phyloP scores from a whole-genome alignment of 2,113 vertebrate genomes.

The Gnathonemus longibarbis region DNA sequence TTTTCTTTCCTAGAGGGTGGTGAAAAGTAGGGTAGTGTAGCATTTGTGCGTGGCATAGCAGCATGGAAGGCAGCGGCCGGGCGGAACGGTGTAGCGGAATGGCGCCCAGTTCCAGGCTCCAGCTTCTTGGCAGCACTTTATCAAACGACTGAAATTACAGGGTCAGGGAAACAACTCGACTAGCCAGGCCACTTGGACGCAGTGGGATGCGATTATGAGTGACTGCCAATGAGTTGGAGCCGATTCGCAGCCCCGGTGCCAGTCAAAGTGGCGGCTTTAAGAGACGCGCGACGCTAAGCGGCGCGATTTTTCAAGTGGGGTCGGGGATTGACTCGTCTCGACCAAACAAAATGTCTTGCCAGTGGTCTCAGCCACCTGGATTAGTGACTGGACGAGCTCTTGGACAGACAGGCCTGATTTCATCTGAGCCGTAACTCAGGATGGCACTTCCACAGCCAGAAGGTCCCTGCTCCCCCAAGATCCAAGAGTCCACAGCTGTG shows the following conservation, averaged over 20 bases:
- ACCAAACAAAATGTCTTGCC: background rate
- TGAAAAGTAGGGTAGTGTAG: background rate
- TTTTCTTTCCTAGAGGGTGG: background rate
- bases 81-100: background rate
- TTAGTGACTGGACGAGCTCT: background rate
- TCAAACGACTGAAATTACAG: background rate
- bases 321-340: background rate
- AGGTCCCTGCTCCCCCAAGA: background rate
- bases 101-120: background rate
- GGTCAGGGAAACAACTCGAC: background rate
- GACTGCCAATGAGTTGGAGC: background rate
- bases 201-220: background rate
- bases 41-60: background rate
- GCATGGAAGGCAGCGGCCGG: background rate
- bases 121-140: background rate
- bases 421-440: background rate
- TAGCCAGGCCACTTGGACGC: background rate
- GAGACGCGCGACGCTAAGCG: background rate
- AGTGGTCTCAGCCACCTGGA: background rate
- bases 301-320: background rate
- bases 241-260: background rate
- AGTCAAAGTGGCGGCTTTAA: background rate
- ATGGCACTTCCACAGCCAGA: background rate
- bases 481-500: background rate
- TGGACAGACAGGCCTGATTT: background rate